Evolutionary conservation across 1,140 invertebrate species (phyloP), one percentile per base, ranked within the genome.

Genomic region (Calephelis nemesis): DNA sequence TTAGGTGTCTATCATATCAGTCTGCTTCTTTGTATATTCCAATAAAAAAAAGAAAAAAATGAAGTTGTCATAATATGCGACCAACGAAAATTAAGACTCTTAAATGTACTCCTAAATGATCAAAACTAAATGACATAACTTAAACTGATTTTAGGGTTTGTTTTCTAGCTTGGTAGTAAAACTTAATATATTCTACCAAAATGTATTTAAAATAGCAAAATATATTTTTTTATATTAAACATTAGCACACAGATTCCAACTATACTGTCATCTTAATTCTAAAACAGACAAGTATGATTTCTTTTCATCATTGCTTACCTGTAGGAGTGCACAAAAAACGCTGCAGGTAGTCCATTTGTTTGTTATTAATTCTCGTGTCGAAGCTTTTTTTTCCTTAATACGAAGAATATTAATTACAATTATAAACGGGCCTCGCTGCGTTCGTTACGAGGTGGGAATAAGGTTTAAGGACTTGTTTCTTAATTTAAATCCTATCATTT

Each of bases 371-470:
- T 91, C 88, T 90, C 84, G 87, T 87, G 77, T 87, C 87, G 85
- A 85, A 85, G 84, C 79, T 78, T 83, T 91, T 89, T 83, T 85
- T 78, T 81, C 85, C 85, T 87, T 86, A 88, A 90, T 87, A 89
- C 89, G 83, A 84, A 88, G 88, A 91, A 88, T 91, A 91, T 91
- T 91, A 91, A 90, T 91, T 91, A 91, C 88, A 91, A 91, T 91
- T 91, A 91, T 88, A 88, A 91, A 84, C 87, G 87, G 79, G 76
- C 73, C 76, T 87, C 83, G 81, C 84, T 85, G 85, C 78, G 83
- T 85, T 84, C 78, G 80, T 81, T 82, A 84, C 82, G 77, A 83
- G 86, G 79, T 80, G 78, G 74, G 78, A 70, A 72, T 75, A 58
- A 58, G 54, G 54, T 58, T 78, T 81, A 79, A 76, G 82, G 79